These are phyloP conservation scores for Drosophila austrosaltans DNA, from an alignment of 2,888 invertebrate genomes.

Conservation along the genomic window DNA sequence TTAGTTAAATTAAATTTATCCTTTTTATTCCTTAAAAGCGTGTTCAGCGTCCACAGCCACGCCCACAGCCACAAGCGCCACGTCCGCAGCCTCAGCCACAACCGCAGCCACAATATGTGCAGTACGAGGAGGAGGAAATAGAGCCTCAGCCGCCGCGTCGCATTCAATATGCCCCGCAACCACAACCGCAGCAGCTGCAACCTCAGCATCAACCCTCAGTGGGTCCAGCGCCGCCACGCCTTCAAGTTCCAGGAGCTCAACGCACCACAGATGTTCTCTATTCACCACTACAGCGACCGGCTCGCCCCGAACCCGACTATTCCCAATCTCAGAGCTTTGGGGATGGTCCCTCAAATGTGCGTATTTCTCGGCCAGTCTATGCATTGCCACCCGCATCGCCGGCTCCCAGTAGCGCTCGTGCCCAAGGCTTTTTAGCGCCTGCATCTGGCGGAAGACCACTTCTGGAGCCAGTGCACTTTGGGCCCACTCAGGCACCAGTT, in stretches of 20 bases:
- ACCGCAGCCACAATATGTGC: slow-evolving; percentile 80
- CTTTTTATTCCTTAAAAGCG: slow-evolving; percentile 48
- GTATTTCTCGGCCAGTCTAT: slow-evolving; percentile 81
- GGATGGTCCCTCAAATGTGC: slow-evolving; percentile 80
- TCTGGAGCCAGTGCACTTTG: slow-evolving; percentile 75
- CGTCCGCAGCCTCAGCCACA: slow-evolving; percentile 62
- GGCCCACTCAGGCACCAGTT: slow-evolving; percentile 63
- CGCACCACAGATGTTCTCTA: slow-evolving; percentile 82
- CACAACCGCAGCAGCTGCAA: slow-evolving; percentile 68
- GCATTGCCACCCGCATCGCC: slow-evolving; percentile 79
- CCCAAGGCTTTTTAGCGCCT: slow-evolving; percentile 80
- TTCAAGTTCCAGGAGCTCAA: slow-evolving; percentile 81
- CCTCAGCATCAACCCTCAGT: slow-evolving; percentile 66
- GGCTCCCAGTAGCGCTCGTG: slow-evolving; percentile 77
- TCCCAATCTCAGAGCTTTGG: slow-evolving; percentile 81
- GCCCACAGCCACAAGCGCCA: slow-evolving; percentile 58
- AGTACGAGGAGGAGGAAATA: slow-evolving; percentile 80
- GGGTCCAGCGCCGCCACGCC: slow-evolving; percentile 77
- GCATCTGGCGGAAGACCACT: slow-evolving; percentile 80
- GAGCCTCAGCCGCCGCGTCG: slow-evolving; percentile 77
- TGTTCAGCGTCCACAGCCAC: slow-evolving; percentile 71
- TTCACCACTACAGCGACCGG: slow-evolving; percentile 80
- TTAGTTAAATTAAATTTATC: not conserved
- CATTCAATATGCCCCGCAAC: slow-evolving; percentile 75
- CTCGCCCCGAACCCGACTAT: slow-evolving; percentile 82